Percentiles rank a stretch among this genome's conserved stretches.
phyloP scores from a whole-genome alignment of 2,113 vertebrate species.

The Sinocyclocheilus rhinocerous region DNA sequence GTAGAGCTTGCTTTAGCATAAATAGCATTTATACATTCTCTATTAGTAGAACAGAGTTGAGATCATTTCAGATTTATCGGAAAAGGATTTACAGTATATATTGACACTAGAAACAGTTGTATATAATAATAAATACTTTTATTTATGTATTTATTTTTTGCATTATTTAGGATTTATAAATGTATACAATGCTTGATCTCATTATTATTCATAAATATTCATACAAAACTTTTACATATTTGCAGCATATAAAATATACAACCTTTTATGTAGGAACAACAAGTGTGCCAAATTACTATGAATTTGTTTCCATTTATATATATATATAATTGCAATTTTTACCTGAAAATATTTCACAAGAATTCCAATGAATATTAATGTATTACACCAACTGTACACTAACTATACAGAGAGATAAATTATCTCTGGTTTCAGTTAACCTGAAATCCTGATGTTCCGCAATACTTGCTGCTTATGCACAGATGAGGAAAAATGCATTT shows the following conservation, averaged over 20 bases:
- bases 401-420: neutral
- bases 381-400: neutral
- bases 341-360: neutral
- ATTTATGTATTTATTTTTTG: neutral
- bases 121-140: neutral
- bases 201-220: neutral
- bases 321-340: neutral
- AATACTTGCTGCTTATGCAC: neutral
- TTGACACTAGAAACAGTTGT: neutral
- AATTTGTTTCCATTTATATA: neutral
- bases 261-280: neutral
- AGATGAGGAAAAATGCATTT: slow-evolving; percentile 3
- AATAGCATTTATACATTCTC: neutral
- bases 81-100: neutral
- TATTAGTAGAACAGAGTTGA: neutral
- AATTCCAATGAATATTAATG: neutral
- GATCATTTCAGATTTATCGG: neutral
- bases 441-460: neutral
- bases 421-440: neutral
- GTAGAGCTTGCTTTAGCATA: neutral
- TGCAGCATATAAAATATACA: neutral
- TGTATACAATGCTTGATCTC: neutral
- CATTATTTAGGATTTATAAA: neutral
- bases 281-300: neutral
- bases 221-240: neutral